Percentiles rank a stretch among this genome's conserved stretches.
Conservation (phyloP, 2,888 invertebrate species). For the Reticulitermes lucifugus region DNA sequence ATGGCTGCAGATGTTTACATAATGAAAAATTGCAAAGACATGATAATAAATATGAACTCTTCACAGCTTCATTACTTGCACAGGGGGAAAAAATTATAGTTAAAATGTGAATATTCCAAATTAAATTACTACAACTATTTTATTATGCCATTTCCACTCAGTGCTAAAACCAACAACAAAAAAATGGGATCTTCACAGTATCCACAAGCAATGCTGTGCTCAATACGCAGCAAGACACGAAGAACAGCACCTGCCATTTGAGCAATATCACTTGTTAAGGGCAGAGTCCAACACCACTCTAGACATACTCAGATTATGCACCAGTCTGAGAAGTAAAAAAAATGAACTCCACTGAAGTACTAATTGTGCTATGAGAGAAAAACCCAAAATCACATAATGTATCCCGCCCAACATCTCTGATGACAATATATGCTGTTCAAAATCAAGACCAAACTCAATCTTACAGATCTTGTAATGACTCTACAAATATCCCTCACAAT, state of each 20-base stretch:
- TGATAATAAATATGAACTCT: background rate
- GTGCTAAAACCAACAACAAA: constrained; percentile 12
- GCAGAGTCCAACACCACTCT: constrained; percentile 25
- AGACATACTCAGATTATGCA: background rate
- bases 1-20: background rate
- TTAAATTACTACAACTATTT: constrained; percentile 35
- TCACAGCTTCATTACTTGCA: constrained; percentile 12
- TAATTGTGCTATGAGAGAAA: constrained; percentile 32
- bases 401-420: background rate
- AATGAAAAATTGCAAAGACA: constrained; percentile 31
- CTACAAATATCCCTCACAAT: background rate
- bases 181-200: constrained; percentile 4
- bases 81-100: background rate
- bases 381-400: background rate
- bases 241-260: constrained; percentile 17
- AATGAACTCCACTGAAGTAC: constrained; percentile 37
- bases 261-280: constrained; percentile 9
- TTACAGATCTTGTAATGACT: background rate
- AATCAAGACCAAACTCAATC: too few relatives aligned
- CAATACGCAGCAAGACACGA: constrained; percentile 10
- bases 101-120: background rate
- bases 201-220: constrained; percentile 20
- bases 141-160: background rate
- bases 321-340: constrained; percentile 21
- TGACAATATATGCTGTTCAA: constrained; percentile 24